Base-by-base conservation (phyloP, 2,797 vertebrate genomes). In the Octomys mimax region DNA sequence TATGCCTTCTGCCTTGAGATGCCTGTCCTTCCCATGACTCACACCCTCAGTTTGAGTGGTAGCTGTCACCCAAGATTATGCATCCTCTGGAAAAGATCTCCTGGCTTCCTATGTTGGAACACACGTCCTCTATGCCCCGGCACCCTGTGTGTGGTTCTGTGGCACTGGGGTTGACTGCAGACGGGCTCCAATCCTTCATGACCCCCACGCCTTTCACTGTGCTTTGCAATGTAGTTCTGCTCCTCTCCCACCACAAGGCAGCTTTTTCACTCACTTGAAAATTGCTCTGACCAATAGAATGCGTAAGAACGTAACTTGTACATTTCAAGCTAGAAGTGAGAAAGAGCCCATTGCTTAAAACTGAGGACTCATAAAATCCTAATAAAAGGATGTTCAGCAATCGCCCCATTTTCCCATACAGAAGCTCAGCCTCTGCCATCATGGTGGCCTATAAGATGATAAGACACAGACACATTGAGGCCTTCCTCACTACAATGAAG, bases 81-180 rank as follows among this genome's bases (percentile, higher is more conserved):
- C 22, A 54, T 42, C 18, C 52, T 77, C 78, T 84, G 83, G 52
- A 71, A 68, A 66, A 85, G 4, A 6, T 33, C 16, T 75, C 73
- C 36, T 66, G 42, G 61, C 22, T 64, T 92, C 16, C 61, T 78
- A 13, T 33, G 6, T 33, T 42, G 42, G 36, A 84, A 84, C 0
- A 22, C 3, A 4, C 18, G 1, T 6, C 0, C 10, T 75, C 68
- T 42, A 2, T 12, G 12, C 73, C 16, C 5, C 31, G 36, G 52
- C 11, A 54, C 2, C 4, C 52, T 18, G 39, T 33, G 7, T 57
- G 54, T 57, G 54, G 54, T 57, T 57, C 18, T 19, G 0, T 21
- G n/a, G 80, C 52, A 21, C 10, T 54, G 26, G 16, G 59, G 16
- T 21, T 28, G 39, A 80, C 36, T 14, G 19, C 42, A 42, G 39